Percentiles rank a stretch among this genome's conserved stretches.
These are phyloP conservation scores for Phrynosoma platyrhinos DNA, from an alignment of 2,113 vertebrate genomes.

Conservation along the genomic window DNA sequence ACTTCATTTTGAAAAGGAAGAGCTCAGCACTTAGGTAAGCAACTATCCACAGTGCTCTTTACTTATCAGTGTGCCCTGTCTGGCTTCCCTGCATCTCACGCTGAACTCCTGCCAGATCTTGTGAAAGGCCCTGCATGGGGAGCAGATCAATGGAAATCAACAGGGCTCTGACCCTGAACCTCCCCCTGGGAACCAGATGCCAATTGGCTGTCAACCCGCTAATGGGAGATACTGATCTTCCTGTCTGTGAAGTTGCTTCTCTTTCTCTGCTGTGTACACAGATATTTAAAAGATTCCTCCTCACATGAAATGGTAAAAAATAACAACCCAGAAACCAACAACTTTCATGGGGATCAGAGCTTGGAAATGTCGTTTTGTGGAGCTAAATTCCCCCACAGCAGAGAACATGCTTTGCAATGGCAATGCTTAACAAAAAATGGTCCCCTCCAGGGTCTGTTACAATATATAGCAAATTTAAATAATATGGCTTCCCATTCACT, in stretches of 20 bases:
- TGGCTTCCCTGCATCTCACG: not conserved
- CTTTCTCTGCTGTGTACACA: not conserved
- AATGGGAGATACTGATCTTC: not conserved
- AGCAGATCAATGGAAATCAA: not conserved
- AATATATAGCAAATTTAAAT: not conserved
- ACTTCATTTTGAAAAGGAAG: not conserved
- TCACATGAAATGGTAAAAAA: not conserved
- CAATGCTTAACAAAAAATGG: not conserved
- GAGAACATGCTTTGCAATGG: not conserved
- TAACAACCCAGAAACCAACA: not conserved
- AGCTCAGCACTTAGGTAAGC: not conserved
- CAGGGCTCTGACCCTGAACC: slow-evolving; percentile 28
- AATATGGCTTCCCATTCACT: not conserved
- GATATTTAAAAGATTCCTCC: not conserved
- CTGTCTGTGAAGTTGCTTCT: not conserved
- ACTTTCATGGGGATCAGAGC: not conserved
- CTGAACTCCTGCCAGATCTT: not conserved
- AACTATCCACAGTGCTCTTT: not conserved
- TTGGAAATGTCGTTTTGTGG: not conserved
- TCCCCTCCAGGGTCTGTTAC: not conserved
- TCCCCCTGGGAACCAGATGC: slow-evolving; percentile 10
- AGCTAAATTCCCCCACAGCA: not conserved
- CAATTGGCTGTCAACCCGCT: slow-evolving; percentile 18
- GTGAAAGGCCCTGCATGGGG: not conserved
- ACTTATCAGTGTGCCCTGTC: not conserved